Percentiles rank a stretch among this genome's conserved stretches.
These are phyloP conservation scores for Terrapene triunguis DNA, from an alignment of 2,113 vertebrate species.

Conservation along the genomic window DNA sequence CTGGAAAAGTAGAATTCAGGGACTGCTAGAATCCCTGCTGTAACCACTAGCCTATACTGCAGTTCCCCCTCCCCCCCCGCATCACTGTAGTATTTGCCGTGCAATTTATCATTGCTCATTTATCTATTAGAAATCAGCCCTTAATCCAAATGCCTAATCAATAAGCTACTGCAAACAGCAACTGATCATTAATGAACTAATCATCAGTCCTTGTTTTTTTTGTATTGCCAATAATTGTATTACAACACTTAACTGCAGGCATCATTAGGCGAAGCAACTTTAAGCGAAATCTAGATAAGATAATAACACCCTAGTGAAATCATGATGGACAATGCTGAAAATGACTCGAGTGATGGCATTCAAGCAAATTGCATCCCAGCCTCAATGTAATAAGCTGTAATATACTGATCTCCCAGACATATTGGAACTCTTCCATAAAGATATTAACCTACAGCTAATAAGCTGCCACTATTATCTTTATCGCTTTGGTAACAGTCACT, in stretches of 20 bases:
- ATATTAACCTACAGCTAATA: neutral
- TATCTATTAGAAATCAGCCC: neutral
- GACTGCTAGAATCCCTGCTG: neutral
- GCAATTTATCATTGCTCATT: neutral
- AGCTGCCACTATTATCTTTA: neutral
- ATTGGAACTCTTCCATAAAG: neutral
- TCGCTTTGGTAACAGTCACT: accelerated
- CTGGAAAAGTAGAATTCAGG: neutral
- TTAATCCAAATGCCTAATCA: too few relatives aligned
- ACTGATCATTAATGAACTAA: neutral
- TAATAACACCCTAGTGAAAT: neutral
- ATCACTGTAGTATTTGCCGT: neutral
- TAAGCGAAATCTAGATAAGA: neutral
- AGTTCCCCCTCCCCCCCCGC: too few relatives aligned
- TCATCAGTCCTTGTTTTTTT: neutral
- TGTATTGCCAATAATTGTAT: neutral
- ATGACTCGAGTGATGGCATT: accelerated
- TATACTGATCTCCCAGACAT: accelerated
- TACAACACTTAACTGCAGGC: neutral
- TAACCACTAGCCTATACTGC: neutral
- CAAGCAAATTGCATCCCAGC: neutral
- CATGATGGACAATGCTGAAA: neutral
- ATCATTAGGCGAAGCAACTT: neutral
- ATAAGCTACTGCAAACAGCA: neutral
- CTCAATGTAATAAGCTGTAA: neutral